These are phyloP conservation scores for Temnothorax longispinosus DNA, from an alignment of 1,140 invertebrate genomes.

Conservation along the genomic window DNA sequence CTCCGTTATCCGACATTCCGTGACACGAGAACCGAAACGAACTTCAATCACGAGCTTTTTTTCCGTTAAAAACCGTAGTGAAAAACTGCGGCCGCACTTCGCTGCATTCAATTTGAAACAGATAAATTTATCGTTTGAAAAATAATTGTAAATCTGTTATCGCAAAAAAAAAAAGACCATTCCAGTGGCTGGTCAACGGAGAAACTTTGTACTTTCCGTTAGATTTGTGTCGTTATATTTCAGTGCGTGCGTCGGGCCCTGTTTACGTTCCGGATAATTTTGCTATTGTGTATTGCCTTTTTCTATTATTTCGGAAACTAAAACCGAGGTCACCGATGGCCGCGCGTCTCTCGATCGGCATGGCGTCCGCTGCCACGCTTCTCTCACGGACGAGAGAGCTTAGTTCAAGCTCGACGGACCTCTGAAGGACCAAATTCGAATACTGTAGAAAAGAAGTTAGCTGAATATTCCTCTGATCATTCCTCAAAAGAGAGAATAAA, in stretches of 20 bases:
- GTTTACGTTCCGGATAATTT: too few relatives aligned
- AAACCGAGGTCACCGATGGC: neutral
- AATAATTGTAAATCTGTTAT: neutral
- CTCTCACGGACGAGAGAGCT: neutral
- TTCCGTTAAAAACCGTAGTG: neutral
- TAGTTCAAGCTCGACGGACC: too few relatives aligned
- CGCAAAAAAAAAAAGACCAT: neutral
- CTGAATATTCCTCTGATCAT: neutral
- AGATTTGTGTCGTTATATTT: slow-evolving; percentile 21
- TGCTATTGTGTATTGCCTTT: too few relatives aligned
- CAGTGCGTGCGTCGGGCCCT: too few relatives aligned
- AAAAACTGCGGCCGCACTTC: neutral
- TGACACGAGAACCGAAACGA: neutral
- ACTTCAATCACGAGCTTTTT: slow-evolving; percentile 15
- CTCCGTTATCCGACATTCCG: slow-evolving; percentile 5
- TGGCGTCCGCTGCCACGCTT: neutral
- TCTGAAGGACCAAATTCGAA: too few relatives aligned
- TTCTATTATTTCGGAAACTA: slow-evolving; percentile 3
- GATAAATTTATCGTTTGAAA: neutral
- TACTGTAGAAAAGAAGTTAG: neutral
- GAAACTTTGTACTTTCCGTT: neutral
- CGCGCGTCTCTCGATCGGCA: neutral
- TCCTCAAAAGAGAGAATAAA: neutral
- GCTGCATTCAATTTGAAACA: neutral
- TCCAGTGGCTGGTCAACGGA: neutral